phyloP scores from a whole-genome alignment of 2,113 vertebrate genomes.

The Eptatretus burgeri region DNA sequence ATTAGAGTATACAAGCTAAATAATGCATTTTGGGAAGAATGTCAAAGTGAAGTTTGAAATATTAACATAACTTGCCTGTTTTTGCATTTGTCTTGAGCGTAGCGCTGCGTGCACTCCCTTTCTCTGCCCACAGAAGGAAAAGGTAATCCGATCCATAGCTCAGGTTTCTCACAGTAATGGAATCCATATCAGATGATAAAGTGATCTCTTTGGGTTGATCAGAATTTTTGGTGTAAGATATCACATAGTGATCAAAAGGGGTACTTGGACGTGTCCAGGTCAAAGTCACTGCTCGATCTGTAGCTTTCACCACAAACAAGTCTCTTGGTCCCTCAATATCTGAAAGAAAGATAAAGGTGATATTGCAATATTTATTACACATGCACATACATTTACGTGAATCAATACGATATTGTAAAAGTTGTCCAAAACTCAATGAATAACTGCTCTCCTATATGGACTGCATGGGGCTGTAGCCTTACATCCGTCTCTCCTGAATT shows the following conservation, averaged over 20 bases:
- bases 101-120: constrained; percentile 18
- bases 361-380: too few species aligned
- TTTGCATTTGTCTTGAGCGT: neutral
- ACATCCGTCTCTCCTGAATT: too few species aligned
- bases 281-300: constrained; percentile 34
- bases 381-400: too few species aligned
- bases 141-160: constrained; percentile 37
- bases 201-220: constrained; percentile 26
- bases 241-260: constrained; percentile 46
- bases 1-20: neutral
- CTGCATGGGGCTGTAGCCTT: too few species aligned
- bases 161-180: constrained; percentile 25
- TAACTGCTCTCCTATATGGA: too few species aligned
- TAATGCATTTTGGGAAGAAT: too few species aligned
- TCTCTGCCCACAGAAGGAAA: constrained; percentile 36
- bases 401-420: too few species aligned
- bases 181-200: constrained; percentile 23
- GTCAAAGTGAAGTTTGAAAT: too few species aligned
- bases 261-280: constrained; percentile 42
- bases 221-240: constrained; percentile 18
- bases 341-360: constrained; percentile 11
- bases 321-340: constrained; percentile 60
- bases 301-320: constrained; percentile 27
- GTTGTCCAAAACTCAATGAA: too few species aligned
- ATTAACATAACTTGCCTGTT: neutral